Evolutionary conservation across 2,113 vertebrate species (phyloP).

Genomic region (Pseudopodoces humilis): DNA sequence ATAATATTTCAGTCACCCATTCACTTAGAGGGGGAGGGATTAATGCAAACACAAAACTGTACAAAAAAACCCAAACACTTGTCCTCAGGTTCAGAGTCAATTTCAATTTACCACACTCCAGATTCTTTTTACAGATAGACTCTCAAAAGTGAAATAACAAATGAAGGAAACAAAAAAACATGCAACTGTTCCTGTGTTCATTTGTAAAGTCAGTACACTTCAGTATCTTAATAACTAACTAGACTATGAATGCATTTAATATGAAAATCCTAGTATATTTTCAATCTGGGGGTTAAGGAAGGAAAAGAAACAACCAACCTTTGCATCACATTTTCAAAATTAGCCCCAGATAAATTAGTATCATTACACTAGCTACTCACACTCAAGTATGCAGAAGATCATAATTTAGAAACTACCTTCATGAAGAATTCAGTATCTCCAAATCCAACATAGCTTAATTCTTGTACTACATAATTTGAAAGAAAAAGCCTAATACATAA

Average conservation of each 20-base stretch:
- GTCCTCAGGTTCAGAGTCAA: neutral
- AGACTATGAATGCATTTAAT: neutral
- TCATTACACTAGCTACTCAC: neutral
- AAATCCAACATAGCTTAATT: neutral
- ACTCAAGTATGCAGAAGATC: neutral
- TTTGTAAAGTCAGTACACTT: neutral
- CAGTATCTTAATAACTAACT: neutral
- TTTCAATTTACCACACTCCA: neutral
- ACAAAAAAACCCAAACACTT: neutral
- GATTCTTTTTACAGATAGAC: neutral
- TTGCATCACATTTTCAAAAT: neutral
- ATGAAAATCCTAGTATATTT: neutral
- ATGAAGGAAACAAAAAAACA: neutral
- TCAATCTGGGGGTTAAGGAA: fast-evolving
- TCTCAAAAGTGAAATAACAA: neutral
- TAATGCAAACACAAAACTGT: neutral
- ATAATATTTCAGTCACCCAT: neutral
- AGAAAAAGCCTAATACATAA: neutral
- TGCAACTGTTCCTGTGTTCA: neutral
- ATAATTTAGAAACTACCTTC: neutral
- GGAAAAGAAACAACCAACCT: neutral
- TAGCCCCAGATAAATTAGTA: neutral
- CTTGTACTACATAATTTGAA: neutral
- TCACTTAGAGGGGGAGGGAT: neutral
- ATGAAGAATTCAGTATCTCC: neutral